Evolutionary conservation across 30 jellyfish, hydroid and myxozoan species (phyloP).

Genomic region (Morbakka virulenta): DNA sequence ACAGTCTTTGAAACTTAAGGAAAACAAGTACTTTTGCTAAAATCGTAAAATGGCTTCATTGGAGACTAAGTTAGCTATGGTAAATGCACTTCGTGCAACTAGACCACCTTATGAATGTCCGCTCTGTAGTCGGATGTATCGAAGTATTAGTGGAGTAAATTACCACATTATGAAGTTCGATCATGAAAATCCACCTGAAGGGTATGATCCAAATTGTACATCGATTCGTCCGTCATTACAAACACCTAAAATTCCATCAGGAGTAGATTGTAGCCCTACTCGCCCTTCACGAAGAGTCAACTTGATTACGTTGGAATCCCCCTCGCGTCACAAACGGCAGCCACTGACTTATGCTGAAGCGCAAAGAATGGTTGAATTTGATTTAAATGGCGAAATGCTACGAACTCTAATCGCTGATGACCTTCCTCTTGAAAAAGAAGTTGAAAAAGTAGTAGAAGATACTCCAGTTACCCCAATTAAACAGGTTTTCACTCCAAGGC

Average conservation of each 20-base stretch:
- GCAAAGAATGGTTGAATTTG: constrained; percentile 95
- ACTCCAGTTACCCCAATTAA: constrained; percentile 38
- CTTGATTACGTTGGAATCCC: constrained; percentile 73
- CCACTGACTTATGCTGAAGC: constrained; percentile 98
- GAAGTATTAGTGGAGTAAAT: constrained; percentile 88
- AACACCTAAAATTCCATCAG: constrained; percentile 53
- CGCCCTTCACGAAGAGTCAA: constrained; percentile 10
- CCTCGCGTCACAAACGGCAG: constrained; percentile 79
- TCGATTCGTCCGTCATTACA: constrained; percentile 54
- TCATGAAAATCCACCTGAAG: constrained; percentile 60
- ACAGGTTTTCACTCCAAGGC: constrained; percentile 60
- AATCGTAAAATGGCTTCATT: background rate
- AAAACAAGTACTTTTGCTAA: no score
- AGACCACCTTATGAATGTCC: constrained; percentile 95
- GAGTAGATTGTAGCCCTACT: constrained; percentile 46
- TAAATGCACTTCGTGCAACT: constrained; percentile 41
- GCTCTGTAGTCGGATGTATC: constrained; percentile 77
- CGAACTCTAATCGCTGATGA: constrained; percentile 74
- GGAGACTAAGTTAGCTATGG: background rate
- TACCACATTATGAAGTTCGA: constrained; percentile 82
- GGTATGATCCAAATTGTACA: constrained; percentile 51
- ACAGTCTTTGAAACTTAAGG: no score
- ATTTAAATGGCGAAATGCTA: constrained; percentile 71
- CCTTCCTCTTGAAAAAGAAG: constrained; percentile 52
- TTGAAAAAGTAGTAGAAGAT: constrained; percentile 37